phyloP scores from a whole-genome alignment of 2,888 invertebrate species.

The Tanypteryx hageni region DNA sequence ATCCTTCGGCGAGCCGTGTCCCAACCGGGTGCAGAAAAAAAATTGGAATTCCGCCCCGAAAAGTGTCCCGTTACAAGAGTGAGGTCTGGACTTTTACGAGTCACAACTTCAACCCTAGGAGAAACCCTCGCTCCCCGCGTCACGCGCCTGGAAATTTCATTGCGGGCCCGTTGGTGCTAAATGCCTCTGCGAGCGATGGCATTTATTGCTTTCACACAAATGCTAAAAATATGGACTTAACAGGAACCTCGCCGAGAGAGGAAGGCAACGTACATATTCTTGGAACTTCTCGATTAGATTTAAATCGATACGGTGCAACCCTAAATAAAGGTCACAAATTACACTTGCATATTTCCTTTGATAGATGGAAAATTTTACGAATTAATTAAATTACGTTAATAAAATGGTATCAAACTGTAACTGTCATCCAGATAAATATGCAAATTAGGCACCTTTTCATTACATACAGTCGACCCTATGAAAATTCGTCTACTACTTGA shows the following conservation, averaged over 20 bases:
- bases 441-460: too few species aligned
- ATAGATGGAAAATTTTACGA: too few species aligned
- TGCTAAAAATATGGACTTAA: not conserved
- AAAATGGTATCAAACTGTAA: too few species aligned
- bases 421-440: too few species aligned
- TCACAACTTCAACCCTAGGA: not conserved
- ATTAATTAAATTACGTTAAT: too few species aligned
- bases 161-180: not conserved
- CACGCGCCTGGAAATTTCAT: not conserved
- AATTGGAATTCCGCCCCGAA: slow-evolving; percentile 3
- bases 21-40: not conserved
- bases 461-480: too few species aligned
- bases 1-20: slow-evolving; percentile 22
- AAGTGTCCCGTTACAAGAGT: slow-evolving; percentile 25
- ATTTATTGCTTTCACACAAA: not conserved
- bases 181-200: not conserved
- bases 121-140: not conserved
- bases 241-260: not conserved
- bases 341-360: too few species aligned
- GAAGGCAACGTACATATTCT: not conserved
- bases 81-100: not conserved
- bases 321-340: too few species aligned
- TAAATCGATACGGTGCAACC: too few species aligned
- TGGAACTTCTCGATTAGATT: not conserved
- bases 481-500: too few species aligned